Conservation (phyloP, 2,113 vertebrate genomes). For the Sprattus sprattus region DNA sequence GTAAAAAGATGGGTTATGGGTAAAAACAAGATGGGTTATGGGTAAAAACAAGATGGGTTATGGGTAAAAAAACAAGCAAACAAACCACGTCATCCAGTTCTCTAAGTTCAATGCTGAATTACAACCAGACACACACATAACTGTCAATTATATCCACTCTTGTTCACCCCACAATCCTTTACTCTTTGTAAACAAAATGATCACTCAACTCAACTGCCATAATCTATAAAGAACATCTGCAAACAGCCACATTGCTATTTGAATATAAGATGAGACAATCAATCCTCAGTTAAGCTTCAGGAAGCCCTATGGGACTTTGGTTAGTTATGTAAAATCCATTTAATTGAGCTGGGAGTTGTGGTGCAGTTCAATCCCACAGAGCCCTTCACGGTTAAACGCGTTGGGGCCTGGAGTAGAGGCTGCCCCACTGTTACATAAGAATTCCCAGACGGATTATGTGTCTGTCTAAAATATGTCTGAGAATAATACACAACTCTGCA, state of each 20-base stretch:
- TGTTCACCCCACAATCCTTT: background rate
- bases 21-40: constrained; percentile 36
- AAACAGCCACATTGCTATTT: background rate
- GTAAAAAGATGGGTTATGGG: constrained; percentile 16
- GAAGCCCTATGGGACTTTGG: background rate
- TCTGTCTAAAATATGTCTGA: background rate
- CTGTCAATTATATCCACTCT: background rate
- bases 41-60: constrained; percentile 6
- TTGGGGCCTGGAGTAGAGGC: background rate
- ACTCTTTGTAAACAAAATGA: background rate
- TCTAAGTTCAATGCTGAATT: background rate
- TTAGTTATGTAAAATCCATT: background rate
- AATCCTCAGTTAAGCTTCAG: background rate
- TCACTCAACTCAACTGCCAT: background rate
- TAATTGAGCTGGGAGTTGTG: background rate
- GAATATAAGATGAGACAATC: background rate
- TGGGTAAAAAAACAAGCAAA: constrained; percentile 42
- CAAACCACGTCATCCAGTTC: background rate
- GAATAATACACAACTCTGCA: background rate
- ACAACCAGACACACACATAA: background rate
- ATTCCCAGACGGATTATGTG: background rate
- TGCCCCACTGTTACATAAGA: background rate
- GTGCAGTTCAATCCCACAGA: background rate
- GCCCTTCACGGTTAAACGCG: background rate
- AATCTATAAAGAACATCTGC: background rate